phyloP scores from a whole-genome alignment of 2,888 invertebrate species.

The Galerucella calmariensis region DNA sequence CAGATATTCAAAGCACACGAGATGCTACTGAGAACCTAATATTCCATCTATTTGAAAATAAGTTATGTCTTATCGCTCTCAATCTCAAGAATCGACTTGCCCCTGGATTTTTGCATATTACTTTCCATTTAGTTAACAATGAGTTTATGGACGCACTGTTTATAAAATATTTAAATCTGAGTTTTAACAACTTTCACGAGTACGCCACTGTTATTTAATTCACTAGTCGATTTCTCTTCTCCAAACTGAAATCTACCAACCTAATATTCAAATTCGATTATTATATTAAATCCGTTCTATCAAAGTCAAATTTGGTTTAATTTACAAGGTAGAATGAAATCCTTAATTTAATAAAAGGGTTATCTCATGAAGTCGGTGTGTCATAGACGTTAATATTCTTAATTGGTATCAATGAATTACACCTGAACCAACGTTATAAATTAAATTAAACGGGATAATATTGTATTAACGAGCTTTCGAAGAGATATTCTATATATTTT shows the following conservation, averaged over 20 bases:
- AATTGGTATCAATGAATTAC: conserved; percentile 33
- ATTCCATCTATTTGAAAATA: too few relatives aligned
- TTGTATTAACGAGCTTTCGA: conserved; percentile 8
- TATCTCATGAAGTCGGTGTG: conserved; percentile 24
- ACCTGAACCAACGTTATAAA: conserved; percentile 28
- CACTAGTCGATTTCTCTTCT: background rate
- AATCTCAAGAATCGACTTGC: too few relatives aligned
- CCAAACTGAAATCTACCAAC: conserved; percentile 15
- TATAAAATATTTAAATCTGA: too few relatives aligned
- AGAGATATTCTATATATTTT: conserved; percentile 11
- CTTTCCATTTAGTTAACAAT: too few relatives aligned
- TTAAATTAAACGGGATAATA: conserved; percentile 17
- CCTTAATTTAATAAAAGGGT: conserved; percentile 34
- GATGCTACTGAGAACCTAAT: too few relatives aligned
- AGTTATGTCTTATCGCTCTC: too few relatives aligned
- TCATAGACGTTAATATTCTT: conserved; percentile 9
- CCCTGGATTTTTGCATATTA: too few relatives aligned
- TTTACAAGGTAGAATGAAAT: conserved; percentile 28
- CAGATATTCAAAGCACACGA: too few relatives aligned
- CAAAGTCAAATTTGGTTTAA: conserved; percentile 33
- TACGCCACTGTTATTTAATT: background rate
- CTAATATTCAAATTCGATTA: conserved; percentile 21
- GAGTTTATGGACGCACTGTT: background rate
- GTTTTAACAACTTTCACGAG: too few relatives aligned
- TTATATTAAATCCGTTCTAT: conserved; percentile 32